Conservation (phyloP, 2,797 vertebrate species). For the Synanceia verrucosa region DNA sequence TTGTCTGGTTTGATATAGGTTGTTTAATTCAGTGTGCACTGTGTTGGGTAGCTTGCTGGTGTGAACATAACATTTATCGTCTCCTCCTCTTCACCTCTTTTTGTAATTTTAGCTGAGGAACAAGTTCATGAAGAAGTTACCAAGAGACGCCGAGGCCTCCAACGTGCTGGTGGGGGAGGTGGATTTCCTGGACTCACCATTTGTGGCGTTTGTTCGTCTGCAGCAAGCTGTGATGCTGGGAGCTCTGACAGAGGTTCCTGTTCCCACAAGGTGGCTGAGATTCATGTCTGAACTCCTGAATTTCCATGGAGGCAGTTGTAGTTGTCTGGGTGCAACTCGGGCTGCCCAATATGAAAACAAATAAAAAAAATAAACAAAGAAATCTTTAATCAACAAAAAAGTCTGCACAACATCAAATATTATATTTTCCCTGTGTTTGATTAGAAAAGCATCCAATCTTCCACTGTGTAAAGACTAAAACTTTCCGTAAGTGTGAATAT, state of each 20-base stretch:
- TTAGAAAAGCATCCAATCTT: not conserved
- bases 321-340: not conserved
- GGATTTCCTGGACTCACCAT: slow-evolving; percentile 93
- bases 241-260: slow-evolving; percentile 95
- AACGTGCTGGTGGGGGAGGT: slow-evolving; percentile 98
- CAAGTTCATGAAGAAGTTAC: slow-evolving; percentile 99
- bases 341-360: not conserved
- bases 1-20: slow-evolving; percentile 49
- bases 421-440: not conserved
- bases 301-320: not conserved
- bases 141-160: slow-evolving; percentile 96
- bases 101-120: slow-evolving; percentile 89
- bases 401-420: not conserved
- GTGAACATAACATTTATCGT: slow-evolving; percentile 50
- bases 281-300: not conserved
- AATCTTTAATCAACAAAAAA: not conserved
- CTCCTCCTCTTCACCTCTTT: slow-evolving; percentile 9
- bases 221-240: slow-evolving; percentile 98
- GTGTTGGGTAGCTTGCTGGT: slow-evolving; percentile 28
- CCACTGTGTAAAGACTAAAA: not conserved
- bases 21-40: slow-evolving; percentile 18
- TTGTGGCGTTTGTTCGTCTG: slow-evolving; percentile 95
- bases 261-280: slow-evolving; percentile 91
- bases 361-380: not conserved
- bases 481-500: no score